Conservation (phyloP, 1,140 invertebrate genomes). For the Caenorhabditis tropicalis region DNA sequence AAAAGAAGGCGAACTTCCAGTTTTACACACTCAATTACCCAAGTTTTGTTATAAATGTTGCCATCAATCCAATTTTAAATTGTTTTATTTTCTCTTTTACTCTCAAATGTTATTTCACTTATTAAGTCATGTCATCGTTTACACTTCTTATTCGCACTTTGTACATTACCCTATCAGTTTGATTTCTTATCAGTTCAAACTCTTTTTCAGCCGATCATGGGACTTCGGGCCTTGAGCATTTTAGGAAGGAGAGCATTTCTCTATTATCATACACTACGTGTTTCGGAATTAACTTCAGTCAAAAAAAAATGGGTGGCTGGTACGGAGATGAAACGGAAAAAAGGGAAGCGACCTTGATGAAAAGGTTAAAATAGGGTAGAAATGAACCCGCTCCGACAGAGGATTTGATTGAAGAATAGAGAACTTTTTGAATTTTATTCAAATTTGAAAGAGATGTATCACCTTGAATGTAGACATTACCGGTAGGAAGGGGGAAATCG, state of each 20-base stretch:
- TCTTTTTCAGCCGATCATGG: constrained; percentile 16
- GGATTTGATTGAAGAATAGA: background rate
- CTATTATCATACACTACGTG: background rate
- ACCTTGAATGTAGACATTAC: too few relatives aligned
- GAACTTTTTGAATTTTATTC: too few relatives aligned
- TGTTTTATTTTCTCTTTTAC: background rate
- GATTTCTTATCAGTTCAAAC: background rate
- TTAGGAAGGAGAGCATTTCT: too few relatives aligned
- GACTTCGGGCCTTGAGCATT: background rate
- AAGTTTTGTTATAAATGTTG: background rate
- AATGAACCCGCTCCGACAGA: background rate
- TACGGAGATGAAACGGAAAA: background rate
- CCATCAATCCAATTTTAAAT: background rate
- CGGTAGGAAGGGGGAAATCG: too few relatives aligned
- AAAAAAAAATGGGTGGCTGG: constrained; percentile 7
- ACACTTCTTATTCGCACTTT: constrained; percentile 19
- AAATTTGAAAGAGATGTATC: too few relatives aligned
- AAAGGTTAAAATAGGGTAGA: constrained; percentile 7
- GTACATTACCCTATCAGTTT: constrained; percentile 3
- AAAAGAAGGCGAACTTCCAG: background rate
- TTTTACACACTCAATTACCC: constrained; percentile 17
- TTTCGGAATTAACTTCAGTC: background rate
- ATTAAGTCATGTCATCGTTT: background rate
- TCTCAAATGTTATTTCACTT: background rate
- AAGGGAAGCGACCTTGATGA: background rate